Evolutionary conservation across 2,113 vertebrate species (phyloP).

Genomic region (Ciconia boyciana): DNA sequence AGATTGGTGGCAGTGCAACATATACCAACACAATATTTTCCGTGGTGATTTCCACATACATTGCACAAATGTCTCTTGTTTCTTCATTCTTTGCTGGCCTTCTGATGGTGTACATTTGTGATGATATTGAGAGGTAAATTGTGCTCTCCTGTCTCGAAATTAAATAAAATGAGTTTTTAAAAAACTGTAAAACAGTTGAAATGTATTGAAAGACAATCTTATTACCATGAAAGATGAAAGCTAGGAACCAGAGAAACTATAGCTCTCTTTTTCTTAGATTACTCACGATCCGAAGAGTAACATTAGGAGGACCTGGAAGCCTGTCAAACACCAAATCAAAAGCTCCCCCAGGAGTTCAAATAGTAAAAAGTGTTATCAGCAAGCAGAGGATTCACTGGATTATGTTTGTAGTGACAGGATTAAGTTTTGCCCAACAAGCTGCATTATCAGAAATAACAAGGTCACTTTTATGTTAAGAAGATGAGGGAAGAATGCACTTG

Average conservation of each 20-base stretch:
- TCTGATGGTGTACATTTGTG: background rate
- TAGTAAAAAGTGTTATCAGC: background rate
- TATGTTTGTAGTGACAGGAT: background rate
- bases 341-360: background rate
- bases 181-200: background rate
- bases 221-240: background rate
- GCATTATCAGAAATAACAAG: slow-evolving; percentile 24
- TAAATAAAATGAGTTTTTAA: background rate
- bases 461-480: slow-evolving; percentile 41
- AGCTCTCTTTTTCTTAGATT: background rate
- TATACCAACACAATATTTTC: background rate
- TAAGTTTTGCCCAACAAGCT: slow-evolving; percentile 21
- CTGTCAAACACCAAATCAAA: slow-evolving; percentile 12
- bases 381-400: slow-evolving; percentile 36
- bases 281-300: slow-evolving; percentile 29
- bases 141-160: background rate
- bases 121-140: background rate
- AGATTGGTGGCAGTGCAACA: background rate
- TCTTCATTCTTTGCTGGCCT: background rate
- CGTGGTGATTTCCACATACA: background rate
- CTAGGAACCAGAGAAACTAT: background rate
- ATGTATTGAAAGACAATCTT: background rate
- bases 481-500: background rate
- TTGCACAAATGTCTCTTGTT: background rate
- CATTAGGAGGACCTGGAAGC: background rate